Conservation (phyloP, 2,113 vertebrate species). For the Calidris pygmaea region DNA sequence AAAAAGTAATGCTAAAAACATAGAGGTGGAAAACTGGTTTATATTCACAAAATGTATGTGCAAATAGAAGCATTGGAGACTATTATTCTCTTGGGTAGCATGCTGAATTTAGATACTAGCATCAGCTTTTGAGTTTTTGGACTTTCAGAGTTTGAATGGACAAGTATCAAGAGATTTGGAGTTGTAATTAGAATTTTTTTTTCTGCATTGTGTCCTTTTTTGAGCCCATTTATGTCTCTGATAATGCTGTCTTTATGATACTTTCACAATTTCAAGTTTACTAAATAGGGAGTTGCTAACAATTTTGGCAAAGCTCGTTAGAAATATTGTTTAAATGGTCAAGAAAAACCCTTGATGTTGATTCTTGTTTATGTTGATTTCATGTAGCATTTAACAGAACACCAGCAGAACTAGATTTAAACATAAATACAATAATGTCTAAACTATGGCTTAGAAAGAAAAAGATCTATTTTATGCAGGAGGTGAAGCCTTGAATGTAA, state of each 20-base stretch:
- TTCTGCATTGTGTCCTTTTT: not conserved
- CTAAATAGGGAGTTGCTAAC: not conserved
- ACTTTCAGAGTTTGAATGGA: not conserved
- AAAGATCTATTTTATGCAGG: not conserved
- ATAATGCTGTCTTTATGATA: not conserved
- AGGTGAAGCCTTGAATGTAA: not conserved
- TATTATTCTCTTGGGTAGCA: not conserved
- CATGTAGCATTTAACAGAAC: not conserved
- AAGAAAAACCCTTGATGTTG: not conserved
- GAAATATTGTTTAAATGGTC: not conserved
- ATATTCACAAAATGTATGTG: not conserved
- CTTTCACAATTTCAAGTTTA: not conserved
- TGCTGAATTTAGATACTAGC: not conserved
- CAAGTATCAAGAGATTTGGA: not conserved
- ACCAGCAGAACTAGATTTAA: not conserved
- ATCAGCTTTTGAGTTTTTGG: not conserved
- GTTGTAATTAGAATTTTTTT: not conserved
- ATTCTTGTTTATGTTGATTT: not conserved
- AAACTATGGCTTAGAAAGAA: not conserved
- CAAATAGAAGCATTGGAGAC: not conserved
- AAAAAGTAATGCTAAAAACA: conserved; percentile 4
- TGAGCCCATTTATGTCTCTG: not conserved
- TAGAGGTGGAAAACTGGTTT: not conserved
- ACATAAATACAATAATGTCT: not conserved
- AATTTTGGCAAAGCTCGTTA: not conserved